Conservation (phyloP, 2,888 invertebrate genomes). For the Gastracanthus pulcherrimus region DNA sequence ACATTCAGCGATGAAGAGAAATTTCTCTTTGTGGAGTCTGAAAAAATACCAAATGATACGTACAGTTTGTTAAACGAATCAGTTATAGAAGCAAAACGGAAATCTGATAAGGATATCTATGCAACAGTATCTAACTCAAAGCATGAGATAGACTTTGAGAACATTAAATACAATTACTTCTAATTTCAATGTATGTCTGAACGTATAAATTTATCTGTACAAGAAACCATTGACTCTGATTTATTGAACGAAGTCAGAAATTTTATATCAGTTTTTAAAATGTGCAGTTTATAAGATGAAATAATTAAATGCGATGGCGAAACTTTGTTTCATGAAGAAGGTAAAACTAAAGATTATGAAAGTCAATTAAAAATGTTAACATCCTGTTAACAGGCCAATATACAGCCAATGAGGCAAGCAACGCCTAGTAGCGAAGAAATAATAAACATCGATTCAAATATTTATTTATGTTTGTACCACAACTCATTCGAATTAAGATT, state of each 20-base stretch:
- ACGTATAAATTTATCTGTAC: background rate
- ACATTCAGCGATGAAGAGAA: background rate
- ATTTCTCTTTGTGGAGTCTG: background rate
- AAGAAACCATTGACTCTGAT: background rate
- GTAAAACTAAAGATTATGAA: background rate
- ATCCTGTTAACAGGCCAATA: no score
- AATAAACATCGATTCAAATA: no score
- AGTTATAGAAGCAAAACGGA: background rate
- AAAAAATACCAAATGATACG: background rate
- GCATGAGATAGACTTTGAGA: background rate
- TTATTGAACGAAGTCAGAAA: background rate
- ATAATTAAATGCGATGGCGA: background rate
- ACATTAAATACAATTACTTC: background rate
- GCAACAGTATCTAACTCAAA: background rate
- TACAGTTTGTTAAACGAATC: background rate
- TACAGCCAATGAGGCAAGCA: no score
- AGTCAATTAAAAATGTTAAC: background rate
- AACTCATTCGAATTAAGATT: no score
- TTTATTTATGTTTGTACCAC: no score
- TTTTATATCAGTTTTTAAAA: background rate
- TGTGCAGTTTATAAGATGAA: background rate
- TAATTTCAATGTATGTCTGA: background rate
- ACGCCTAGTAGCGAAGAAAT: no score
- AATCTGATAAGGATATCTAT: background rate
- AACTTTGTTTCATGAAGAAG: no score